These are phyloP conservation scores for Volucella bombylans DNA, from an alignment of 2,888 invertebrate species.

Conservation along the genomic window DNA sequence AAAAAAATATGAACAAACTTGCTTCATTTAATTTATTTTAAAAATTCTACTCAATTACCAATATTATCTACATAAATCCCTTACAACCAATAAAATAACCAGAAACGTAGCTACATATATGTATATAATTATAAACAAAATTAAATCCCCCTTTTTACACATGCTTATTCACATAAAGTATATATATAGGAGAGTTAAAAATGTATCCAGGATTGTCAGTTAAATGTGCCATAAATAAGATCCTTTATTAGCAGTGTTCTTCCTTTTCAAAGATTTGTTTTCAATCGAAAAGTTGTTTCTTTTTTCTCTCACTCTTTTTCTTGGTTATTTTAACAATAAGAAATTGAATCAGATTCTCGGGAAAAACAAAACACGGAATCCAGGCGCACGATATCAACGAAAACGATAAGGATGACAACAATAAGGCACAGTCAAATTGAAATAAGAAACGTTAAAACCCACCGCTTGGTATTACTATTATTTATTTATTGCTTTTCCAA, in stretches of 20 bases:
- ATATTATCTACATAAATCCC: constrained; percentile 1
- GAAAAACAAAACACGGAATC: constrained; percentile 15
- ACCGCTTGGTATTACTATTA: constrained; percentile 50
- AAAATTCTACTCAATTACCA: constrained; percentile 15
- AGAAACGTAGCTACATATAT: neutral
- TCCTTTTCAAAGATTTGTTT: constrained; percentile 12
- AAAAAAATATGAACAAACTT: neutral
- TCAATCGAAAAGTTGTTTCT: neutral
- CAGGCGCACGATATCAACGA: neutral
- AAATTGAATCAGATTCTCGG: constrained; percentile 15
- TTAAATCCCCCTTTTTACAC: neutral
- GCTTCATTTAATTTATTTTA: constrained; percentile 1
- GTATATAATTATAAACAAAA: neutral
- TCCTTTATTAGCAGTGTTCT: constrained; percentile 5
- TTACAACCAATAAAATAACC: constrained; percentile 8
- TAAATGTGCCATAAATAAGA: constrained; percentile 26
- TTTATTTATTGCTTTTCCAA: constrained; percentile 53
- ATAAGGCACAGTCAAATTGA: constrained; percentile 45
- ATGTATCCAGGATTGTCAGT: constrained; percentile 29
- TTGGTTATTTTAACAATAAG: neutral
- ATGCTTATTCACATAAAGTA: no score
- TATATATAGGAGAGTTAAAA: constrained; percentile 7
- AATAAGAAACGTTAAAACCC: constrained; percentile 51
- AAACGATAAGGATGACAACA: constrained; percentile 13
- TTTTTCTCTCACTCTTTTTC: no score